These are phyloP conservation scores for Anodontia alba DNA, from an alignment of 2,888 invertebrate genomes.

Conservation along the genomic window DNA sequence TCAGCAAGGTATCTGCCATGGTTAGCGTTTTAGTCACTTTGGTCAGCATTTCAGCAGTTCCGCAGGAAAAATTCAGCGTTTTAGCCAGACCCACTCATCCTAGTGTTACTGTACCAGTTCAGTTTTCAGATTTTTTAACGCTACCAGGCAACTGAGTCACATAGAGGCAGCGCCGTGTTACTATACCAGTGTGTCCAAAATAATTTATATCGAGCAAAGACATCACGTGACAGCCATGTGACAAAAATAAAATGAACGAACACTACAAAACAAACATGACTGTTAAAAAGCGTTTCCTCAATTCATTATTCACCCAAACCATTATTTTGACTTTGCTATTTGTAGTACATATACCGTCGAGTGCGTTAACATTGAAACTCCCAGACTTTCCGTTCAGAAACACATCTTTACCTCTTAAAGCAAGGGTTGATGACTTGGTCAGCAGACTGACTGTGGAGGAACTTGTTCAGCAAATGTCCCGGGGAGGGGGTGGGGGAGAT, in stretches of 20 bases:
- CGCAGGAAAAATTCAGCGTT: too few species aligned
- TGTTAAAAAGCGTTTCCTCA: background rate
- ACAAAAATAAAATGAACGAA: conserved; percentile 1
- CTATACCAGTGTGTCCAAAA: too few species aligned
- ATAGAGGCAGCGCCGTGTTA: too few species aligned
- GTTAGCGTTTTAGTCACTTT: too few species aligned
- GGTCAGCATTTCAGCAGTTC: too few species aligned
- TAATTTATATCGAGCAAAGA: background rate
- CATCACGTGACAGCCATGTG: conserved; percentile 37
- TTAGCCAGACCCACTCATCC: too few species aligned
- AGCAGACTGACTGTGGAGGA: conserved; percentile 72
- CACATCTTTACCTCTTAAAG: conserved; percentile 73
- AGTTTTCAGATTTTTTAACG: too few species aligned
- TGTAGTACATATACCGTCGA: background rate
- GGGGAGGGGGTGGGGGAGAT: conserved; percentile 62
- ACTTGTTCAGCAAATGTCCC: conserved; percentile 68
- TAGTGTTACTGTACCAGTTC: too few species aligned
- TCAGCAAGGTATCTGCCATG: too few species aligned
- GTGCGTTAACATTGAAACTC: background rate
- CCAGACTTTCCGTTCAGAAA: conserved; percentile 73
- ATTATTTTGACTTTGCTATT: background rate
- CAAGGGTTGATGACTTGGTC: conserved; percentile 75
- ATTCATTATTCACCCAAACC: background rate
- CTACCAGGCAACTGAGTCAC: too few species aligned
- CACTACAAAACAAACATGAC: background rate